Evolutionary conservation across 23 tunicate genomes (phyloP), one percentile per base, ranked within the genome.

Genomic region (Botrylloides violaceus): DNA sequence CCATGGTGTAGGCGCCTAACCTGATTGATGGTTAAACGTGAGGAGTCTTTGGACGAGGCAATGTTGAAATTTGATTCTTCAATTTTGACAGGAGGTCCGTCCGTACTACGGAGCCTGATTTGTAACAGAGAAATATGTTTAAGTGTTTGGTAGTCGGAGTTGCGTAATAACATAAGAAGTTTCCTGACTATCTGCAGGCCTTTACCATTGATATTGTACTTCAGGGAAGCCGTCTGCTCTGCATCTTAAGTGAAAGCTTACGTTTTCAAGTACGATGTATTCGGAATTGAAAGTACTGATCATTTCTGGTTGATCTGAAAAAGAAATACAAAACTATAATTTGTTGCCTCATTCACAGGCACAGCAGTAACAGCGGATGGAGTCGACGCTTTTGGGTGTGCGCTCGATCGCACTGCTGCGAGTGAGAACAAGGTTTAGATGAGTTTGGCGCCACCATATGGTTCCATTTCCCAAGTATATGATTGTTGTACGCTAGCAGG

Each of bases 1-100:
- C 94, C 94, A 19, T 57, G n/a, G 55, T 86, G 59, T 19, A 5
- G 50, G 4, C 28, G 62, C 57, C 50, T 36, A 36, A 84, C 36
- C 2, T 73, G 58, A 27, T 24, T 65, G 23, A 84, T 29, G 3
- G 29, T 61, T 4, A 78, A 49, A 2, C 29, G 23, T 60, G 65
- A 27, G 12, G 15, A 29, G 61, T 59, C 26, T 21, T 59, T 59
- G 18, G 64, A 12, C 19, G 28, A 5, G 28, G 7, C 7, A 26
- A 59, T 59, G 28, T 22, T 59, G 30, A 7, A 22, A 59, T 12
- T 7, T 59, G 64, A 21, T 12, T 43, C 53, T 15, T 59, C 18
- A 26, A 6, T 59, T 7, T 12, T 12, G 23, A 22, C 9, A 12
- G 64, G 19, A 6, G 19, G 6, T 6, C 30, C 19, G 23, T 59